Percentiles rank a stretch among this genome's conserved stretches.
phyloP scores from a whole-genome alignment of 2,113 vertebrate species.

The Caloenas nicobarica region DNA sequence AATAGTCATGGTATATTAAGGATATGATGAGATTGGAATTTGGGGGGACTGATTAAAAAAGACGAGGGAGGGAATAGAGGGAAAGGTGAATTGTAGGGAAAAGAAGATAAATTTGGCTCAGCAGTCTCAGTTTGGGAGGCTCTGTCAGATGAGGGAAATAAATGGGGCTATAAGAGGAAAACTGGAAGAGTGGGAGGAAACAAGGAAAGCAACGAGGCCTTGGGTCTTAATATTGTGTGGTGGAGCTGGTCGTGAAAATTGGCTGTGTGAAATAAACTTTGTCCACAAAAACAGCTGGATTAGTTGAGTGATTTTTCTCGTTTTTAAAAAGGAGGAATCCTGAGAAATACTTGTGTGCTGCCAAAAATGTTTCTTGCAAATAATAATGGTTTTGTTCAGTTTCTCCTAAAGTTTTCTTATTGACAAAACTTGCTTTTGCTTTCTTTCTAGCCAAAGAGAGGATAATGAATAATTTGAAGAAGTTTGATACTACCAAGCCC shows the following conservation, averaged over 20 bases:
- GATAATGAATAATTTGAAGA: constrained; percentile 86
- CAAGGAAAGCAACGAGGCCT: neutral
- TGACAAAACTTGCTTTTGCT: neutral
- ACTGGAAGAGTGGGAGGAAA: neutral
- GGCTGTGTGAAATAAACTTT: neutral
- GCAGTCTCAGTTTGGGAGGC: neutral
- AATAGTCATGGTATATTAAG: neutral
- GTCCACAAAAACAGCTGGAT: neutral
- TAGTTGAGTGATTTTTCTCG: neutral
- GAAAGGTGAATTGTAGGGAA: neutral
- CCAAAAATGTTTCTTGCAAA: neutral
- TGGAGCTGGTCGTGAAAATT: neutral
- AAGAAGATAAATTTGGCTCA: neutral
- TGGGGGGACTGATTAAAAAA: neutral
- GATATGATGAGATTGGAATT: neutral
- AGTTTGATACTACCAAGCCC: constrained; percentile 81
- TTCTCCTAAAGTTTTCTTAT: neutral
- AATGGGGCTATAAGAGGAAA: neutral
- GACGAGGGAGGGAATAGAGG: neutral
- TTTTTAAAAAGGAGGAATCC: neutral
- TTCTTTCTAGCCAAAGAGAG: constrained; percentile 83
- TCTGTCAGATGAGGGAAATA: neutral
- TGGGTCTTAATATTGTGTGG: neutral
- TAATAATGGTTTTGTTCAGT: neutral
- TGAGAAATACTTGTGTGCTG: neutral